Conservation (phyloP, 1,140 invertebrate species). For the Fopius arisanus region DNA sequence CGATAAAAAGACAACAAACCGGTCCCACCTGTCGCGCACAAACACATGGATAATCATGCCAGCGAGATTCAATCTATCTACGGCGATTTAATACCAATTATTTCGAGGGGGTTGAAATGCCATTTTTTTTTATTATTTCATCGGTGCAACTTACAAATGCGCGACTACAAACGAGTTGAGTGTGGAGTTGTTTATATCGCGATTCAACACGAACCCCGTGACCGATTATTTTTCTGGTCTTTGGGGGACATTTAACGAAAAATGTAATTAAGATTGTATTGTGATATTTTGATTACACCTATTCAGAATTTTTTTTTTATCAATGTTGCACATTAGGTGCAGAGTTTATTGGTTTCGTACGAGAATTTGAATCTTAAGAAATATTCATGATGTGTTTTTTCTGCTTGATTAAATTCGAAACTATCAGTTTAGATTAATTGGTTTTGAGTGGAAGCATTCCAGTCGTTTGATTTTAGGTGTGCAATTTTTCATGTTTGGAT, state of each 20-base stretch:
- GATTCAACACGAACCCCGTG: slow-evolving; percentile 22
- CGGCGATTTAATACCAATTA: slow-evolving; percentile 41
- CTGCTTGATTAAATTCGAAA: too few species aligned
- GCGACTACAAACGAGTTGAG: neutral
- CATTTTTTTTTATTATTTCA: slow-evolving; percentile 19
- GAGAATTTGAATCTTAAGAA: too few species aligned
- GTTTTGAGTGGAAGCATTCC: too few species aligned
- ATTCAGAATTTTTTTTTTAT: neutral
- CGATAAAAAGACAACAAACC: slow-evolving; percentile 40
- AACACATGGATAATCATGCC: slow-evolving; percentile 33
- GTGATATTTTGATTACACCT: neutral
- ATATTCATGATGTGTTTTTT: too few species aligned
- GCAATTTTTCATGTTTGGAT: too few species aligned
- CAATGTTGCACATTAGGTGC: neutral
- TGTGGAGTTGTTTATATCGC: neutral
- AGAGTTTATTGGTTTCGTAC: too few species aligned
- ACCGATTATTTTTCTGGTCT: slow-evolving; percentile 19
- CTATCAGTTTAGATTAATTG: too few species aligned
- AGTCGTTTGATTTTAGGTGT: too few species aligned
- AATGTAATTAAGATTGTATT: slow-evolving; percentile 16
- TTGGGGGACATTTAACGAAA: slow-evolving; percentile 1
- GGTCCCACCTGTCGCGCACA: slow-evolving; percentile 37
- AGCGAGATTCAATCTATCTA: slow-evolving; percentile 32
- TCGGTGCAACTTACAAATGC: slow-evolving; percentile 31
- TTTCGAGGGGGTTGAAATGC: slow-evolving; percentile 25